These are phyloP conservation scores for Dendrolimus houi DNA, from an alignment of 2,888 invertebrate genomes.

Conservation along the genomic window DNA sequence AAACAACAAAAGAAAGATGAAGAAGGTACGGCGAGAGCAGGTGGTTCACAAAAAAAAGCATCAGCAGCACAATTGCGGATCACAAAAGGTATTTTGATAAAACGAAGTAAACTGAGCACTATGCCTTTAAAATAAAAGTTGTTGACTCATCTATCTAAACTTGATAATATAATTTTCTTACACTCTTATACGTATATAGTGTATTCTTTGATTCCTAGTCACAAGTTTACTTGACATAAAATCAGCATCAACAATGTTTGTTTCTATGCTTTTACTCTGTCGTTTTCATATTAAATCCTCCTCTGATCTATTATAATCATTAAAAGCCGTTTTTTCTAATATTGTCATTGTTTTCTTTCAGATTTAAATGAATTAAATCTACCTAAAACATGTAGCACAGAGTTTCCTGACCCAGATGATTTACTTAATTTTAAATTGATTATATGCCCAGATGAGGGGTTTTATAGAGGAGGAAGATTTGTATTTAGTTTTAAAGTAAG, in stretches of 20 bases:
- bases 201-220: no score
- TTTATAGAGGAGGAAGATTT: constrained; percentile 95
- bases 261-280: not conserved
- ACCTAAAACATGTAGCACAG: constrained; percentile 97
- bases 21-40: constrained; percentile 80
- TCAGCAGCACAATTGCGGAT: constrained; percentile 98
- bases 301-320: no score
- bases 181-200: not conserved
- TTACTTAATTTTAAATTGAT: constrained; percentile 96
- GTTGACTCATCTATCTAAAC: constrained; percentile 9
- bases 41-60: constrained; percentile 90
- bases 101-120: constrained; percentile 1
- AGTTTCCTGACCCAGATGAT: constrained; percentile 97
- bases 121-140: constrained; percentile 11
- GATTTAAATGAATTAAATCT: constrained; percentile 98
- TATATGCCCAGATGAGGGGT: constrained; percentile 98
- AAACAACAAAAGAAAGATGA: constrained; percentile 99
- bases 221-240: no score
- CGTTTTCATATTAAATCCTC: not conserved
- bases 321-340: not conserved
- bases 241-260: no score
- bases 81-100: constrained; percentile 87
- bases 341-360: constrained; percentile 51
- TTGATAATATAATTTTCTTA: not conserved
- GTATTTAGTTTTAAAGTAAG: constrained; percentile 94